Base-by-base conservation (phyloP, 2,797 vertebrate species). In the Rhinella marina region DNA sequence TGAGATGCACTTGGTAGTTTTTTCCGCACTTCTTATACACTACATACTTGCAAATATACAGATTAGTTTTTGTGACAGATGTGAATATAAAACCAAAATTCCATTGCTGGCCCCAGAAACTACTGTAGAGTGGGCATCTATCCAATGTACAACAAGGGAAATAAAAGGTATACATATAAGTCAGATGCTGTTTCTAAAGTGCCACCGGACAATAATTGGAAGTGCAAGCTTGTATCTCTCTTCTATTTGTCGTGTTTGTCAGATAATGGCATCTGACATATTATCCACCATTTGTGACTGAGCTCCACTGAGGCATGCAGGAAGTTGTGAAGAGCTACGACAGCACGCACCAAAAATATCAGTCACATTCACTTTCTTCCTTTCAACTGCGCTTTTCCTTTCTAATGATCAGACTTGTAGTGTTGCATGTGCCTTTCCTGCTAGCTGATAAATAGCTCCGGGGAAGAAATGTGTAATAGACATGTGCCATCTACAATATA, bases 201-300 rank as follows among this genome's bases (percentile, higher is more conserved):
- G 88, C 81, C 81, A 89, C 81, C 83, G 88, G 85, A 84, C 85
- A 86, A 80, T 89, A 89, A 89, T 89, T 89, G 88, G 75, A 89
- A 84, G 85, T 87, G 88, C 87, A 85, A 89, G 81, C 27, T 89
- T 86, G 75, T 86, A 84, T 89, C 62, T 84, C 75, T 86, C 64
- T 27, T 52, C 75, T 79, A 68, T 81, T 89, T 73, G 64, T 64
- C 75, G 73, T 84, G 85, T 87, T 87, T 89, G 88, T 84, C 81
- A 89, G 81, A 87, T 87, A 89, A 89, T 89, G 84, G 85, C 85
- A 87, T 79, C 81, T 89, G 88, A 89, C 88, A 89, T 82, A 84
- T 89, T 89, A 89, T 89, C 85, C 81, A 84, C 64, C 82, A 81
- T 86, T 89, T 64, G 81, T 89, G 88, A 87, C 88, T 89, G 62